Conservation (phyloP, 2,797 vertebrate genomes). For the Rhabdophis nuchalis region DNA sequence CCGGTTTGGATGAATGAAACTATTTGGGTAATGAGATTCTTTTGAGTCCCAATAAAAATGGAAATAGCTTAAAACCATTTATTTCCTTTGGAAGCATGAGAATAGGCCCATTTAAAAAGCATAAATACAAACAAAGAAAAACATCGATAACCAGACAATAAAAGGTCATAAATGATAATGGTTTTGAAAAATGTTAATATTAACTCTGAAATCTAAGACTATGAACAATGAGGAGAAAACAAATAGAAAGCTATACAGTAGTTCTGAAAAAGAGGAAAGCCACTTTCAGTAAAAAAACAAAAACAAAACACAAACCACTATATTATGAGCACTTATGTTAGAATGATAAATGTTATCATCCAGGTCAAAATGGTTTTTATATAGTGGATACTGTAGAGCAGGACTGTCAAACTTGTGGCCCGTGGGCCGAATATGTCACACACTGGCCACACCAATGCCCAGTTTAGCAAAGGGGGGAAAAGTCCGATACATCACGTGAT, state of each 20-base stretch:
- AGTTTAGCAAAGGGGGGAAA: no score
- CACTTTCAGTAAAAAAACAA: neutral
- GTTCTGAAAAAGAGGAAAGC: neutral
- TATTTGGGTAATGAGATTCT: conserved; percentile 23
- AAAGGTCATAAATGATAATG: neutral
- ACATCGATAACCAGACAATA: neutral
- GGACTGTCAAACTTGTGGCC: no score
- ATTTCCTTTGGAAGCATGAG: conserved; percentile 6
- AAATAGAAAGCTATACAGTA: neutral
- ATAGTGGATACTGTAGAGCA: neutral
- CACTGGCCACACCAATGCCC: fast-evolving
- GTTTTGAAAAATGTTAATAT: neutral
- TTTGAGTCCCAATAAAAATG: neutral
- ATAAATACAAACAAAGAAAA: conserved; percentile 11
- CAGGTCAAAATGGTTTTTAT: neutral
- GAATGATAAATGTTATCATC: neutral
- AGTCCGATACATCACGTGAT: no score
- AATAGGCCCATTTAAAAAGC: neutral
- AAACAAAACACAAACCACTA: neutral
- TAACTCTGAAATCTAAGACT: neutral
- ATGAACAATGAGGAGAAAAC: neutral
- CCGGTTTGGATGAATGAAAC: conserved; percentile 15
- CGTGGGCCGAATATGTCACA: no score
- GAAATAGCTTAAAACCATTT: neutral
- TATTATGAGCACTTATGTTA: neutral